These are phyloP conservation scores for Linnaemya tessellans DNA, from an alignment of 2,888 invertebrate genomes.

Conservation along the genomic window DNA sequence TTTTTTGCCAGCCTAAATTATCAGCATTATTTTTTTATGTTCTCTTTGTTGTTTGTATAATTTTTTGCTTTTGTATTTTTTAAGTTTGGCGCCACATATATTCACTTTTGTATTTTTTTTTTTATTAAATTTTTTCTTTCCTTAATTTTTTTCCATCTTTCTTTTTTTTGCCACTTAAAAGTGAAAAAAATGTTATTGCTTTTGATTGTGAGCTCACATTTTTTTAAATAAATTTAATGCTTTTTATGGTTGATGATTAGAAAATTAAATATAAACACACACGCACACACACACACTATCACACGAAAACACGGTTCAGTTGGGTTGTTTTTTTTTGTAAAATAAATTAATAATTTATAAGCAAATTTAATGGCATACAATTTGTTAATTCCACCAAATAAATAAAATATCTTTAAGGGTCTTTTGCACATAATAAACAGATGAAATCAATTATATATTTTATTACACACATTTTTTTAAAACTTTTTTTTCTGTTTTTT, in stretches of 20 bases:
- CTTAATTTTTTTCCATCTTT: constrained; percentile 35
- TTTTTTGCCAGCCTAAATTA: constrained; percentile 43
- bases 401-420: constrained; percentile 17
- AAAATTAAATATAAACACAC: constrained; percentile 54
- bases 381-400: constrained; percentile 39
- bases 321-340: not conserved
- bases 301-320: not conserved
- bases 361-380: constrained; percentile 47
- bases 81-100: constrained; percentile 72
- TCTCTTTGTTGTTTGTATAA: constrained; percentile 7
- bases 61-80: constrained; percentile 15
- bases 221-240: constrained; percentile 37
- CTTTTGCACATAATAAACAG: constrained; percentile 25
- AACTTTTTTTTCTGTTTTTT: not conserved
- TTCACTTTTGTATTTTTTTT: constrained; percentile 58
- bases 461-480: not conserved
- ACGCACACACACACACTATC: not conserved
- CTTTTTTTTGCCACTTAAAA: constrained; percentile 31
- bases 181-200: constrained; percentile 29
- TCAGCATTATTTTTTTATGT: not conserved
- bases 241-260: constrained; percentile 63
- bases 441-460: constrained; percentile 34
- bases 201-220: constrained; percentile 37
- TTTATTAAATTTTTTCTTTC: constrained; percentile 24
- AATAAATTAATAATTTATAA: constrained; percentile 36